These are phyloP conservation scores for Setophaga coronata DNA, from an alignment of 2,113 vertebrate genomes.

Conservation along the genomic window DNA sequence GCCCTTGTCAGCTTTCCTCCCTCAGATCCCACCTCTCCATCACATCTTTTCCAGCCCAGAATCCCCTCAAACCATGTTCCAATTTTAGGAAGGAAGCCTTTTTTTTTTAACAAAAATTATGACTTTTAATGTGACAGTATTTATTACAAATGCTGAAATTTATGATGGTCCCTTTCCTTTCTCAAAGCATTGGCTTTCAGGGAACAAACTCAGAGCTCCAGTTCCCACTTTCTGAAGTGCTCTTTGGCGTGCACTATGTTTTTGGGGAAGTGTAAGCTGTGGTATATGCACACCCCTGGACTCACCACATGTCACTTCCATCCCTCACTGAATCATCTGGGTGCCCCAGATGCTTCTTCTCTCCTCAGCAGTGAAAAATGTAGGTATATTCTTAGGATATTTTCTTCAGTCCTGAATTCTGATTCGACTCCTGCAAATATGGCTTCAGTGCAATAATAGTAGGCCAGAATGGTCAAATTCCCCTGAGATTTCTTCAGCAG, in stretches of 20 bases:
- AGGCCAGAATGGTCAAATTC: not conserved
- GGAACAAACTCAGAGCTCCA: not conserved
- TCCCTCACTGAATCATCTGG: not conserved
- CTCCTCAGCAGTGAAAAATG: not conserved
- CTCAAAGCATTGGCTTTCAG: not conserved
- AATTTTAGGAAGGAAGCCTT: not conserved
- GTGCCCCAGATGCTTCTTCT: not conserved
- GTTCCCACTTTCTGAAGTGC: not conserved
- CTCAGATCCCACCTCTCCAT: not conserved
- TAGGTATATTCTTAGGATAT: not conserved
- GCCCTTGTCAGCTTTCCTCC: not conserved
- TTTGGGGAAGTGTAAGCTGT: not conserved
- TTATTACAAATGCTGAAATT: not conserved
- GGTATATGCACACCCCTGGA: accelerated
- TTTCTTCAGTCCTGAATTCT: not conserved
- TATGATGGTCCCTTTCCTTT: not conserved
- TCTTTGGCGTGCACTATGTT: not conserved
- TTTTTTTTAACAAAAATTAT: not conserved
- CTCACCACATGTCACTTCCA: not conserved
- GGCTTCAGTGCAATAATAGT: not conserved
- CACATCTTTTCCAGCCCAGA: not conserved
- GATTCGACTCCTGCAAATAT: not conserved
- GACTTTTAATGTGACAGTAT: not conserved
- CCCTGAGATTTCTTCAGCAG: not conserved
- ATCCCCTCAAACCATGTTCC: not conserved